A percentile compares a stretch with the other conserved stretches of the same genome.
Evolutionary conservation across 2,888 invertebrate genomes (phyloP).

Genomic region (Malachius bipustulatus): DNA sequence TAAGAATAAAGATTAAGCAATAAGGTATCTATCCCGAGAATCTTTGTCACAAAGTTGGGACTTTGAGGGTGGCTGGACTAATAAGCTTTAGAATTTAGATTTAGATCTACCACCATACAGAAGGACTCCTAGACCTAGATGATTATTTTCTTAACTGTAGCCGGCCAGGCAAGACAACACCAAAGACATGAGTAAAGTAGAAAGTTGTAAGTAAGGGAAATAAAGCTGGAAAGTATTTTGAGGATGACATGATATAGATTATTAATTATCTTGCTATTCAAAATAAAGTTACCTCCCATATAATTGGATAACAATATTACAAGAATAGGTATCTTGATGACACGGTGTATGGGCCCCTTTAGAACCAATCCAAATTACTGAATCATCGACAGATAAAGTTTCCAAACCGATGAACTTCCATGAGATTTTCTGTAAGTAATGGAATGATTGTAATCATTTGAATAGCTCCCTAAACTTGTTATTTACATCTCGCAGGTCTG

Average conservation of each 20-base stretch:
- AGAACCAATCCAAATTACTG: constrained; percentile 82
- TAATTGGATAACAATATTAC: constrained; percentile 57
- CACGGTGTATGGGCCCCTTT: constrained; percentile 84
- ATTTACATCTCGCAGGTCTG: constrained; percentile 46
- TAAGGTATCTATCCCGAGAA: too few species aligned
- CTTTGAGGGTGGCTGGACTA: too few species aligned
- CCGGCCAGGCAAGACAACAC: too few species aligned
- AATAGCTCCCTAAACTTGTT: constrained; percentile 5
- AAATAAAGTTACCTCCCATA: constrained; percentile 9
- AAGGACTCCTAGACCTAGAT: too few species aligned
- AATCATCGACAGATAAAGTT: constrained; percentile 51
- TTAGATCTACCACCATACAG: too few species aligned
- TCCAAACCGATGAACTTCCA: constrained; percentile 65
- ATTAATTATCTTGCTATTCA: too few species aligned
- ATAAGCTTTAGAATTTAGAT: too few species aligned
- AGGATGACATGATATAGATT: constrained; percentile 5
- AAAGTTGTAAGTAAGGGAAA: too few species aligned
- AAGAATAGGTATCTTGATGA: constrained; percentile 90
- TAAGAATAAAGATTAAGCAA: too few species aligned
- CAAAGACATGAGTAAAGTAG: too few species aligned
- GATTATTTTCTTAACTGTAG: too few species aligned
- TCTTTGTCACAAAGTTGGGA: too few species aligned
- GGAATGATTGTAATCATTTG: neutral
- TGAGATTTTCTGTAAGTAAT: constrained; percentile 35
- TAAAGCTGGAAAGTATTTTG: constrained; percentile 6